phyloP scores from a whole-genome alignment of 1,140 invertebrate species.

The Pogonomyrmex californicus region DNA sequence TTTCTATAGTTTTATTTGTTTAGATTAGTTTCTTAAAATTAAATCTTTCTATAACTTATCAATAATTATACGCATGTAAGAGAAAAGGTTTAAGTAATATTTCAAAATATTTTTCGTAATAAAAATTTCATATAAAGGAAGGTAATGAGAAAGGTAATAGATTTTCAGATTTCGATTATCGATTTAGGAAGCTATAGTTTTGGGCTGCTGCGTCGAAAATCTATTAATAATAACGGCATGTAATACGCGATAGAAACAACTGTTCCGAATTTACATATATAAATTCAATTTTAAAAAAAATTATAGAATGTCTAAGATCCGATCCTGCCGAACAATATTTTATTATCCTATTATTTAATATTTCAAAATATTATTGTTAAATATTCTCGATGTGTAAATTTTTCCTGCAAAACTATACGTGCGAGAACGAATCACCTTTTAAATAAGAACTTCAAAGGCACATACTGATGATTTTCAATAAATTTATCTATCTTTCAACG shows the following conservation, averaged over 20 bases:
- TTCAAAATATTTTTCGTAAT: not conserved
- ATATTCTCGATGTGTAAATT: not conserved
- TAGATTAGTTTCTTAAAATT: not conserved
- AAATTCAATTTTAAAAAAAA: too few relatives aligned
- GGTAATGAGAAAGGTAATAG: too few relatives aligned
- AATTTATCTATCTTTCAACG: conserved; percentile 45
- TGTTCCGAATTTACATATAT: too few relatives aligned
- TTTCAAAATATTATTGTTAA: not conserved
- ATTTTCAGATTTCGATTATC: too few relatives aligned
- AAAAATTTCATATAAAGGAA: too few relatives aligned
- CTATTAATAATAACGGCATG: too few relatives aligned
- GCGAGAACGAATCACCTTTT: not conserved
- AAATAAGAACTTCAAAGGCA: conserved; percentile 1
- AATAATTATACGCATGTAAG: not conserved
- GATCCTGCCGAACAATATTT: too few relatives aligned
- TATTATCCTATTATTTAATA: not conserved
- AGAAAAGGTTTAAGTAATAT: not conserved
- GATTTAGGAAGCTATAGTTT: too few relatives aligned
- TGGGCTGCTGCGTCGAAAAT: too few relatives aligned
- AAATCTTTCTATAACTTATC: not conserved
- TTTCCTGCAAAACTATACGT: not conserved
- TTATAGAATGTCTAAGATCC: too few relatives aligned
- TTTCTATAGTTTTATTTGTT: not conserved
- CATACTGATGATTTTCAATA: conserved; percentile 15
- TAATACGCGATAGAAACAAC: too few relatives aligned